Evolutionary conservation across 92 coral and sea anemone species (phyloP), one percentile per base, ranked within the genome.

Genomic region (Phymanthus crucifer): DNA sequence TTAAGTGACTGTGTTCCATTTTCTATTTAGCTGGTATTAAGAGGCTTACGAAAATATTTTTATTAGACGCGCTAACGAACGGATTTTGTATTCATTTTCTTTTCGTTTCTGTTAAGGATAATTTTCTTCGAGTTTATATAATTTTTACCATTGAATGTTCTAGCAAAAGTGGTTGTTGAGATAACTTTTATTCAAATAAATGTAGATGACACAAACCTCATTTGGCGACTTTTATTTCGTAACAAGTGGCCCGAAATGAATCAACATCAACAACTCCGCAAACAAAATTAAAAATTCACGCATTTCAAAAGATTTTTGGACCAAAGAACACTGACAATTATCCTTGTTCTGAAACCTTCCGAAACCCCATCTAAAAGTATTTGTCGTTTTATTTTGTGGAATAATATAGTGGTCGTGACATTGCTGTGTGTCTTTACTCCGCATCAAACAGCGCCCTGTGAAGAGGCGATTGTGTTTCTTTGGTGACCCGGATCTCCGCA

Each of bases 231-330:
- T 84, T 73, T 87, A 72, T 69, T 31, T 77, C 73, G 83, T 73
- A 72, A 78, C 89, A 90, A 84, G 74, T 76, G 77, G 72, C 85
- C 71, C 80, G n/a, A 84, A 85, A 90, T 90, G 91, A 90, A 90
- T 82, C 91, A 86, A 81, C 56, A 84, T 80, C 89, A 84, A 87
- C 88, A 84, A 61, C 72, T 36, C 50, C 9, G 73, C 80, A 84
- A 87, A 81, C 89, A 84, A 84, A 80, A 87, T 90, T 80, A 87
- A 87, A 84, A 83, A 84, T 73, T 78, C 78, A 75, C 36, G 64
- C 74, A 76, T 75, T 86, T 75, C 71, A 23, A 33, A 40, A 64
- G 86, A 70, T 80, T 76, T 73, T 65, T 19, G 29, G 46, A 31
- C 74, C 64, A 40, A 58, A 71, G 26, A 66, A 71, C 24, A 57